Base-by-base conservation (phyloP, 2,113 vertebrate genomes). In the Apteryx mantelli region DNA sequence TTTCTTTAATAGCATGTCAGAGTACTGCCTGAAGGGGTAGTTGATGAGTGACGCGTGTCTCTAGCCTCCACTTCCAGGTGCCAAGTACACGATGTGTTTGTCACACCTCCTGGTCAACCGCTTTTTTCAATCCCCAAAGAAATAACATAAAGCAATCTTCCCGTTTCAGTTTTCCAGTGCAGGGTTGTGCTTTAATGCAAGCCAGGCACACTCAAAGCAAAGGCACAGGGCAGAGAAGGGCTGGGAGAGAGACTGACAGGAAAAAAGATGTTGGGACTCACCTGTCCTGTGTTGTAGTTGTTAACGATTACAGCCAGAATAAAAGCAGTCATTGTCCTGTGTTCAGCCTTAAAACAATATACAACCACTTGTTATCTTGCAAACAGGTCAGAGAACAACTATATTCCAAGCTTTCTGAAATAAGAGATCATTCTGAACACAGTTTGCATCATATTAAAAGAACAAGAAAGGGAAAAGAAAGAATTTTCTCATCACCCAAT, bases 241-340 rank as follows among this genome's bases (percentile, higher is more conserved):
- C 25, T 1, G 46, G 73, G 20, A 53, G 24, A 5, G 53, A 34
- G 22, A 56, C 32, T 0, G 42, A 13, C 79, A 48, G 60, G 77
- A 8, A 21, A 25, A 56, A 66, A 13, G 36, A 3, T 1, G 7
- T 7, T 1, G 56, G 42, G 42, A 92, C 98, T 97, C 95, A 99
- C 99, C 99, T 99, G 99, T 5, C 99, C 99, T 0, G 99, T 99
- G 95, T 97, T 99, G 97, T 99, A 99, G 98, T 98, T 99, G 98
- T 99, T 99, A 77, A 99, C 99, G 3, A 99, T 99, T 36, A 99
- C 99, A 21, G 99, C 99, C 70, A 99, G 97, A 85, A 99, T 99
- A 98, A 99, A 99, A 5, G 99, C 99, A 0, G 99, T 99, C 99
- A 99, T 99, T 1, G 99, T 99, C 82, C 99, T 98, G 95, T 99